These are phyloP conservation scores for Conus betulinus DNA, from an alignment of 1,140 invertebrate genomes.

Conservation along the genomic window DNA sequence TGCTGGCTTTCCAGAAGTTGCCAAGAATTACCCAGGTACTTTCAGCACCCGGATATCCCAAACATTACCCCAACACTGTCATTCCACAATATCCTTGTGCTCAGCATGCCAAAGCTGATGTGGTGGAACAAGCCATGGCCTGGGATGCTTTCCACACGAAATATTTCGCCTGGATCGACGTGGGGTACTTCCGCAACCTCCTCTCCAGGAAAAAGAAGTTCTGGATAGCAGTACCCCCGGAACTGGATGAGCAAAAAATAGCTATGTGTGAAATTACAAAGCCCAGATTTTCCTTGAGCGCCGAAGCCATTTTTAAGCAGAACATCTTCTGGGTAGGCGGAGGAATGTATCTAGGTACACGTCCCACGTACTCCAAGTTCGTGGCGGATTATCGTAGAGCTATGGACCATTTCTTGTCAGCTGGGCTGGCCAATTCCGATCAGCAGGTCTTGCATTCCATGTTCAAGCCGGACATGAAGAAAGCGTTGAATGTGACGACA, in stretches of 20 bases:
- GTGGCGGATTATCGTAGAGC: slow-evolving; percentile 42
- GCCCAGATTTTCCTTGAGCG: not conserved
- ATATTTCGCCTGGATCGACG: slow-evolving; percentile 61
- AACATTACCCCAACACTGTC: slow-evolving; percentile 59
- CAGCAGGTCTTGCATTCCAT: slow-evolving; percentile 60
- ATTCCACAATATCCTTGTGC: slow-evolving; percentile 54
- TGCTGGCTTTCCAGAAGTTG: slow-evolving; percentile 53
- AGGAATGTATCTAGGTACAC: slow-evolving; percentile 46
- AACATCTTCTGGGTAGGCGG: slow-evolving; percentile 56
- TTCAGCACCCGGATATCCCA: slow-evolving; percentile 50
- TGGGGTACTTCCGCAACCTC: slow-evolving; percentile 60
- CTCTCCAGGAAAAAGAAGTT: slow-evolving; percentile 43
- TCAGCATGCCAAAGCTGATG: slow-evolving; percentile 54
- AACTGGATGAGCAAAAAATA: slow-evolving; percentile 52
- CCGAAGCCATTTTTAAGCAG: slow-evolving; percentile 42
- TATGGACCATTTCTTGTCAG: slow-evolving; percentile 47
- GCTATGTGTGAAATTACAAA: slow-evolving; percentile 41
- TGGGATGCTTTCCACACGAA: slow-evolving; percentile 44
- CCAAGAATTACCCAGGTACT: slow-evolving; percentile 51
- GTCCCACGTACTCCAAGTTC: slow-evolving; percentile 33
- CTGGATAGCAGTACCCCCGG: slow-evolving; percentile 43
- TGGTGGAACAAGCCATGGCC: slow-evolving; percentile 40
- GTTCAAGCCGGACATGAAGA: slow-evolving; percentile 31
- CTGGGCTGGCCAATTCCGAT: slow-evolving; percentile 53
- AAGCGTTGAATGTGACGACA: slow-evolving; percentile 37